Conservation (phyloP, 2,113 vertebrate species). For the Austrofundulus limnaeus region DNA sequence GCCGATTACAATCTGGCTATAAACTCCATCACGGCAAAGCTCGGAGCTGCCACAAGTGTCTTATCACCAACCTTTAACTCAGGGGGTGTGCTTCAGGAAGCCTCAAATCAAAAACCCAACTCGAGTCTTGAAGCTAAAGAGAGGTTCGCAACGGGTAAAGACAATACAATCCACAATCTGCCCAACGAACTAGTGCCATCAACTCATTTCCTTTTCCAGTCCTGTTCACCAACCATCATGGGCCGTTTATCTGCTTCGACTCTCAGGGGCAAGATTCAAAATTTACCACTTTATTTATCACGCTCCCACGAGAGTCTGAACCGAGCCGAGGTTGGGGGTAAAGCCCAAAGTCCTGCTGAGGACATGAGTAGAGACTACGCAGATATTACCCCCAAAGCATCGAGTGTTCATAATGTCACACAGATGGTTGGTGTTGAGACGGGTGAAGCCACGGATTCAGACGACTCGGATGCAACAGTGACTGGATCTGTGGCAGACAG, state of each 20-base stretch:
- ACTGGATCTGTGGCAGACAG: constrained; percentile 60
- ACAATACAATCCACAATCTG: constrained; percentile 13
- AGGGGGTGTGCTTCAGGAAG: neutral
- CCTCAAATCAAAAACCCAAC: constrained; percentile 1
- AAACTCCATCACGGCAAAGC: constrained; percentile 61
- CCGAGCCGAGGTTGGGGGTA: constrained; percentile 27
- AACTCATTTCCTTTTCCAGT: constrained; percentile 53
- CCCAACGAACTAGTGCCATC: constrained; percentile 43
- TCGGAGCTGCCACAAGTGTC: constrained; percentile 38
- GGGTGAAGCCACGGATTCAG: constrained; percentile 40
- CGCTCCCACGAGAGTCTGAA: constrained; percentile 72
- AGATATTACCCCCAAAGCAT: constrained; percentile 28
- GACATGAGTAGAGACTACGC: constrained; percentile 7
- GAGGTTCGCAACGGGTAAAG: constrained; percentile 14
- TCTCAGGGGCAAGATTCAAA: constrained; percentile 77
- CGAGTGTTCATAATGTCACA: constrained; percentile 46
- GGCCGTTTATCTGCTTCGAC: constrained; percentile 78
- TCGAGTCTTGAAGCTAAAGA: constrained; percentile 9
- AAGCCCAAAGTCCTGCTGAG: constrained; percentile 30
- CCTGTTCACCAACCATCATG: constrained; percentile 61
- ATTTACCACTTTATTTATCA: constrained; percentile 75
- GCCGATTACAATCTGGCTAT: constrained; percentile 45
- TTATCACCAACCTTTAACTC: constrained; percentile 35
- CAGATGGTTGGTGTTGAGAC: constrained; percentile 36
- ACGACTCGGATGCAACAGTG: constrained; percentile 65